Evolutionary conservation across 1,140 invertebrate genomes (phyloP).

Genomic region (Gonioctena quinquepunctata): DNA sequence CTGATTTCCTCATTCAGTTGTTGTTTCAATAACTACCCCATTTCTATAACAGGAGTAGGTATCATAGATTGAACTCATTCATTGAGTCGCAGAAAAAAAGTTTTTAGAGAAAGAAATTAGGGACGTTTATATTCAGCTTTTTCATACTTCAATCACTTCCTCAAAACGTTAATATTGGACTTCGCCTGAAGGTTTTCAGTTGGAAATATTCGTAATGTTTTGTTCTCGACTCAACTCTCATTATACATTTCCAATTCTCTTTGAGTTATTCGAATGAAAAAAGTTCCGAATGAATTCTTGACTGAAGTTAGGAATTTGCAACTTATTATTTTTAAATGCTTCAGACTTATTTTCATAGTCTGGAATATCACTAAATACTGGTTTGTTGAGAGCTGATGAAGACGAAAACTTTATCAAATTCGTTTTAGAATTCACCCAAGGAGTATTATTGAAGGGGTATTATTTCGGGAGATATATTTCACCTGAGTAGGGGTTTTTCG

Average conservation of each 20-base stretch:
- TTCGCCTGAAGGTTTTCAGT: background rate
- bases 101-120: too few species aligned
- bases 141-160: too few species aligned
- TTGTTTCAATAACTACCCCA: too few species aligned
- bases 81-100: too few species aligned
- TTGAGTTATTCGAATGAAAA: background rate
- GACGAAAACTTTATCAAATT: background rate
- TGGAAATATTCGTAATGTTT: background rate
- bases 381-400: background rate
- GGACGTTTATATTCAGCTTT: too few species aligned
- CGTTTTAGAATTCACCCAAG: background rate
- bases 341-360: too few species aligned
- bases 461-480: too few species aligned
- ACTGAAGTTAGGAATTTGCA: background rate
- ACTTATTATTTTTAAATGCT: background rate
- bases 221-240: background rate
- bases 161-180: background rate
- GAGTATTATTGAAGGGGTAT: background rate
- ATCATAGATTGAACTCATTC: too few species aligned
- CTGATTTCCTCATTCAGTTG: too few species aligned
- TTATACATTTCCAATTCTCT: background rate
- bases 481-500: too few species aligned
- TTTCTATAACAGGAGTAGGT: too few species aligned
- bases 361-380: background rate
- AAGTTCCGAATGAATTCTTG: background rate